phyloP scores from a whole-genome alignment of 37 sponge, comb jelly and placozoan species.

The Chondrosia reniformis region DNA sequence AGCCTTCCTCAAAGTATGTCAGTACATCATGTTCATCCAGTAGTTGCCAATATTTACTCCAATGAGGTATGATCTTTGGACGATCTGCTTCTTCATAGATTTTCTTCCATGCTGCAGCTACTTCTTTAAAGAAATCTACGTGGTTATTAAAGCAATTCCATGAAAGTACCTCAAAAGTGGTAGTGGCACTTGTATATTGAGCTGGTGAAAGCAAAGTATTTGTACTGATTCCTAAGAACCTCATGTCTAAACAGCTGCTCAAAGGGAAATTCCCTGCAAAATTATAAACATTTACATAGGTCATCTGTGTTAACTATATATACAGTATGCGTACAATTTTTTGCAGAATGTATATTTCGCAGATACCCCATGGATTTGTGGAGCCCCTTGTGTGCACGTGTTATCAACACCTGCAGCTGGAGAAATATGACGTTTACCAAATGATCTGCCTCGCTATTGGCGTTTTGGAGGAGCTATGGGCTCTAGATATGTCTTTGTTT shows the following conservation, averaged over 20 bases:
- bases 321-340: too few relatives aligned
- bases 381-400: too few relatives aligned
- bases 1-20: background rate
- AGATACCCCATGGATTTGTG: too few relatives aligned
- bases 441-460: too few relatives aligned
- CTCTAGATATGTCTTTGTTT: too few relatives aligned
- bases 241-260: background rate
- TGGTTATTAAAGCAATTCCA: background rate
- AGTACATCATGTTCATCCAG: background rate
- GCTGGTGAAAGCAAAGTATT: background rate
- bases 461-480: too few relatives aligned
- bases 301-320: too few relatives aligned
- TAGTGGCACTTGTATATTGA: background rate
- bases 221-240: background rate
- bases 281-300: too few relatives aligned
- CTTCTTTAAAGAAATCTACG: background rate
- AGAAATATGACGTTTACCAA: too few relatives aligned
- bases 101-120: background rate
- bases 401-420: too few relatives aligned
- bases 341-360: too few relatives aligned
- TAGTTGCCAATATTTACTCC: background rate
- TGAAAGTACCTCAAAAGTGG: background rate
- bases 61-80: background rate
- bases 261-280: background rate
- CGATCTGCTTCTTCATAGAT: background rate